Percentiles rank a stretch among this genome's conserved stretches.
phyloP scores from a whole-genome alignment of 2,113 vertebrate species.

The Condylura cristata region DNA sequence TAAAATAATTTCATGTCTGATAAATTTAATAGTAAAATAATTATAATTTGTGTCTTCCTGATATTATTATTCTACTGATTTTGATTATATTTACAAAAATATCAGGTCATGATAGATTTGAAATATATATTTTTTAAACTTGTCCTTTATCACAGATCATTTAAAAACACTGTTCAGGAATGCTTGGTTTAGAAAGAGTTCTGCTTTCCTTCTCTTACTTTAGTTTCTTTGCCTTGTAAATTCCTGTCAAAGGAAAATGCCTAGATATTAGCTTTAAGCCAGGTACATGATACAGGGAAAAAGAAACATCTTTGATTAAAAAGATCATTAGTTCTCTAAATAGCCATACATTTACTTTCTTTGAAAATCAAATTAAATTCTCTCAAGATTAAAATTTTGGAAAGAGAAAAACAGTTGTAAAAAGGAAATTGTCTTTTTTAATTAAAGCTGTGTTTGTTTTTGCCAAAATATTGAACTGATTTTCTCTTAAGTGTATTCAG shows the following conservation, averaged over 20 bases:
- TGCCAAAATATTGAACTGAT: neutral
- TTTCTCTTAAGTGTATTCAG: neutral
- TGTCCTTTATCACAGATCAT: neutral
- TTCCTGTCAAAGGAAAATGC: neutral
- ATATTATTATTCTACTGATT: neutral
- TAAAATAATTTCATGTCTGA: neutral
- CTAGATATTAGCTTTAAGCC: neutral
- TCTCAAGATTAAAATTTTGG: neutral
- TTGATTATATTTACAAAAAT: neutral
- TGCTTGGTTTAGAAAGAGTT: neutral
- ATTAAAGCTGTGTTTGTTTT: neutral
- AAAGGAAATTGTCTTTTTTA: constrained; percentile 8
- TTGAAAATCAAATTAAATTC: neutral
- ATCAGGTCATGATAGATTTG: neutral
- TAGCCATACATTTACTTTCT: neutral
- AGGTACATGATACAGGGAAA: neutral
- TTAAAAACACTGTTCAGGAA: neutral
- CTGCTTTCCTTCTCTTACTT: neutral
- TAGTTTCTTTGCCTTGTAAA: neutral
- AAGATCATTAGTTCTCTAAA: neutral
- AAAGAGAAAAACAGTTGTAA: neutral
- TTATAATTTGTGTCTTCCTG: neutral
- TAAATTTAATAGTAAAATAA: neutral
- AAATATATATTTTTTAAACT: neutral
- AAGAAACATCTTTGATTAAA: neutral